Base-by-base conservation (phyloP, 2,888 invertebrate species). In the Conchocele bisecta region DNA sequence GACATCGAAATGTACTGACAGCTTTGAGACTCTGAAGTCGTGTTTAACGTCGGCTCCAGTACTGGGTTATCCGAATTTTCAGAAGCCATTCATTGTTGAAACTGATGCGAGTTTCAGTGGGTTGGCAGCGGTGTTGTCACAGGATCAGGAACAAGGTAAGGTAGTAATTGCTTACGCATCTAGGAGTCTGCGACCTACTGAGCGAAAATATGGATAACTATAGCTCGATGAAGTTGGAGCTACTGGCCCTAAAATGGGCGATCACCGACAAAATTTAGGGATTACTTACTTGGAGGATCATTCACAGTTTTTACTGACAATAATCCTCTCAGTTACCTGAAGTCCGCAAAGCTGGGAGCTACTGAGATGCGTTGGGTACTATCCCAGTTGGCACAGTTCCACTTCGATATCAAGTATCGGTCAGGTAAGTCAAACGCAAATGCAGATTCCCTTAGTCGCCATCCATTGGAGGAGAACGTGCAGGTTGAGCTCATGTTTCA, bases 121-220 rank as follows among this genome's bases (percentile, higher is more conserved):
- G 31, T 28, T 48, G 3, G 75, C 73, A 11, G 78, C 66, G 2
- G 71, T 79, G 11, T 35, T 81, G 13, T 79, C 72, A 5, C 80
- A 79, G 48, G 48, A 75, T 11, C 58, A 79, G 53, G 48, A 50
- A 35, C 22, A 58, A 20, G 33, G 51, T 17, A 17, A n/a, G 17
- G 37, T 54, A 2, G 80, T 81, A 4, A 67, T 82, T n/a, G 68
- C 68, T 7, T 72, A 76, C 61, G 75, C 76, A 2, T 69, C 76
- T 22, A 44, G 75, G 48, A 26, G 42, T 39, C 57, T 80, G 29
- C 44, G 71, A 35, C 51, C 64, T 24, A 20, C 54, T 39, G 79
- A 78, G 41, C 33, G 68, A 17, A n/a, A 81, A 79, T 53, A 69
- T 65, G 53, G 28, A 56, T 9, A 63, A 70, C 26, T 81, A 70